Percentiles rank a stretch among this genome's conserved stretches.
These are phyloP conservation scores for Urechis unicinctus DNA, from an alignment of 2,888 invertebrate species.

Conservation along the genomic window DNA sequence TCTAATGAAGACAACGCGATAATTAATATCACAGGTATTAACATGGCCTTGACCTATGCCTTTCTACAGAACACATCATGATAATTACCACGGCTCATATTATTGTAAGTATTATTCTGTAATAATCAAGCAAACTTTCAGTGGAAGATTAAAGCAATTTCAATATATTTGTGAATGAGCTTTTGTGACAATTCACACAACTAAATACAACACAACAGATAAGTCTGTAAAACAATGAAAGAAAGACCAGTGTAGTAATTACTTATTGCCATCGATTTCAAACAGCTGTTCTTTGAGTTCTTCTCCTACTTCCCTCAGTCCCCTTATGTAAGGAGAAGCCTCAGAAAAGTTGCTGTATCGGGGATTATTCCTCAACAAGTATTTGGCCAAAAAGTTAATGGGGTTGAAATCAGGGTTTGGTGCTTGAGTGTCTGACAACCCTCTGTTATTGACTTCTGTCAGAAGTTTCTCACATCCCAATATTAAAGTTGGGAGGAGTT, in stretches of 20 bases:
- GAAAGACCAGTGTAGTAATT: slow-evolving; percentile 13
- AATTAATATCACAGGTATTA: neutral
- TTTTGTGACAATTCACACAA: too few species aligned
- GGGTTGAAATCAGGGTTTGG: slow-evolving; percentile 48
- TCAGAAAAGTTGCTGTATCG: slow-evolving; percentile 48
- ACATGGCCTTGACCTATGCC: too few species aligned
- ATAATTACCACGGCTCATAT: too few species aligned
- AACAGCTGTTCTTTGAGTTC: slow-evolving; percentile 41
- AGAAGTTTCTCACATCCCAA: slow-evolving; percentile 49
- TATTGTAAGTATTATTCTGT: too few species aligned
- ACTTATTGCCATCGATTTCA: slow-evolving; percentile 49
- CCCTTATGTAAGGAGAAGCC: slow-evolving; percentile 48
- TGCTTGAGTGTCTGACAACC: slow-evolving; percentile 31
- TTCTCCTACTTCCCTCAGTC: slow-evolving; percentile 41
- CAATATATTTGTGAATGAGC: too few species aligned
- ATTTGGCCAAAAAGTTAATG: slow-evolving; percentile 48
- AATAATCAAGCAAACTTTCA: too few species aligned
- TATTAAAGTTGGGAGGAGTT: slow-evolving; percentile 46
- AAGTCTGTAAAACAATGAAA: neutral
- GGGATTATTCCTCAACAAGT: slow-evolving; percentile 50
- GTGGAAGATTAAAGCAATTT: too few species aligned
- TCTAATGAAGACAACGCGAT: neutral
- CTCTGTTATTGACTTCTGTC: slow-evolving; percentile 41
- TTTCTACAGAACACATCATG: too few species aligned
- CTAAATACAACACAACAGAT: neutral